Conservation (phyloP, 2,113 vertebrate species). For the Serilophus lunatus region DNA sequence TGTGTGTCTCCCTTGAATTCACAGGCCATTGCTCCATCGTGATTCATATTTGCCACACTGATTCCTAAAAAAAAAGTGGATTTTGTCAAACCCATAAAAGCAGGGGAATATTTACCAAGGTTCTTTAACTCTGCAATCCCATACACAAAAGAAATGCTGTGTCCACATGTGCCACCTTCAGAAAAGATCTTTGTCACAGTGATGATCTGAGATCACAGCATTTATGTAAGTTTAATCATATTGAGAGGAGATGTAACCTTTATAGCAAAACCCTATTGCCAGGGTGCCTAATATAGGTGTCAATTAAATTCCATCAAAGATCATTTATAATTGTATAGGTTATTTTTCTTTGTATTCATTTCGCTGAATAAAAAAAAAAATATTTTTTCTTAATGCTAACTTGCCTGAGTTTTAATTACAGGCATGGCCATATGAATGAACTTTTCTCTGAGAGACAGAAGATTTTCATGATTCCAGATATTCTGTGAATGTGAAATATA, state of each 20-base stretch:
- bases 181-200: background rate
- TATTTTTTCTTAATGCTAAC: background rate
- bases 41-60: background rate
- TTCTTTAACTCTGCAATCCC: background rate
- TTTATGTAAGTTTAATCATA: background rate
- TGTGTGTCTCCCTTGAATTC: background rate
- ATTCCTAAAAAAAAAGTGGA: background rate
- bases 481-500: background rate
- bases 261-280: background rate
- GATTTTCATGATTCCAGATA: background rate
- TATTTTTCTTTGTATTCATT: background rate
- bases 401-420: background rate
- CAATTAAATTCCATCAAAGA: background rate
- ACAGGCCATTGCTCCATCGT: fast-evolving
- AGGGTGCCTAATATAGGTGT: fast-evolving
- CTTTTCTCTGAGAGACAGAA: background rate
- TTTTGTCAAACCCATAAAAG: background rate
- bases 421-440: background rate
- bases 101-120: background rate
- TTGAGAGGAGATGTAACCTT: background rate
- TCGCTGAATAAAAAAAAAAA: too few species aligned
- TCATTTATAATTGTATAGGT: background rate
- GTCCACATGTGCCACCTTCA: background rate
- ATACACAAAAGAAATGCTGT: background rate
- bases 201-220: background rate